These are phyloP conservation scores for Gobio gobio DNA, from an alignment of 2,113 vertebrate species.

Conservation along the genomic window DNA sequence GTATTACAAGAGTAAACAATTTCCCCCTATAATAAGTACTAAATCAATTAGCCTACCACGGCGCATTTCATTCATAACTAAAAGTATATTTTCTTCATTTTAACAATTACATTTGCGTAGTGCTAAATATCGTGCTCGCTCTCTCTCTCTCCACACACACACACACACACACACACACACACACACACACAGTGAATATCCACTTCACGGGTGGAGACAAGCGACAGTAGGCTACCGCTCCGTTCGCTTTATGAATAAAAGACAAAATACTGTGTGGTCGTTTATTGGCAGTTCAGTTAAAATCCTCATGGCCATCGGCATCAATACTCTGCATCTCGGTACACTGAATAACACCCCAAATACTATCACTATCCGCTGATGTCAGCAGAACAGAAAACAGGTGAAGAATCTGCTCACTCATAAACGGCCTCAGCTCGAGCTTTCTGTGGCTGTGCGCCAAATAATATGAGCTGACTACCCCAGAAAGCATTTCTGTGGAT, in stretches of 20 bases:
- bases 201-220: background rate
- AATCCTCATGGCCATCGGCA: constrained; percentile 59
- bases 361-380: background rate
- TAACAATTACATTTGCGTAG: background rate
- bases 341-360: background rate
- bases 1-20: background rate
- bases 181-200: constrained; percentile 4
- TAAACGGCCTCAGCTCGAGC: constrained; percentile 8
- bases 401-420: constrained; percentile 41
- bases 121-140: background rate
- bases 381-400: constrained; percentile 48
- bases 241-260: background rate
- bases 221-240: background rate
- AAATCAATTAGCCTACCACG: no score
- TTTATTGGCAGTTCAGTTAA: constrained; percentile 43
- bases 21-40: background rate
- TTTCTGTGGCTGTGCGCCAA: background rate
- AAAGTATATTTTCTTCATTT: background rate
- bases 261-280: background rate
- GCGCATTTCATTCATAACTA: background rate
- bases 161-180: background rate
- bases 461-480: background rate
- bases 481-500: background rate
- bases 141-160: no score
- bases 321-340: constrained; percentile 9